These are phyloP conservation scores for Drosophila greeni DNA, from an alignment of 2,888 invertebrate species.

Conservation along the genomic window DNA sequence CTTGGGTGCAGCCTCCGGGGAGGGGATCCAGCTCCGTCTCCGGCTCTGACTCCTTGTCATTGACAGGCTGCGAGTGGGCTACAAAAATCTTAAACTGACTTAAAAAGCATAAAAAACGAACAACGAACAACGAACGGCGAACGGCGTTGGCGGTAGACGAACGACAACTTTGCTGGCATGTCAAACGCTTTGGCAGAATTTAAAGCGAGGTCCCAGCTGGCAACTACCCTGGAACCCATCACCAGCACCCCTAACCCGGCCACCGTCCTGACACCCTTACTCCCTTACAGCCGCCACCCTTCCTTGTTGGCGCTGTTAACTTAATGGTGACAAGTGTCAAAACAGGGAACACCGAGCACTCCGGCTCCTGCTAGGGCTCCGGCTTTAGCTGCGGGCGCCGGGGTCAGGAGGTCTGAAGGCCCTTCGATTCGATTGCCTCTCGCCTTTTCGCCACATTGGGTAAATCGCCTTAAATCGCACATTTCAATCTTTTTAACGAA, in stretches of 20 bases:
- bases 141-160: slow-evolving; percentile 23
- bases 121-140: slow-evolving; percentile 5
- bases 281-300: slow-evolving; percentile 4
- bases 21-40: not conserved
- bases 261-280: slow-evolving; percentile 1
- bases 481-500: slow-evolving; percentile 71
- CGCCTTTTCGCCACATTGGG: slow-evolving; percentile 54
- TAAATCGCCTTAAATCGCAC: slow-evolving; percentile 68
- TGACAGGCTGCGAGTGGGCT: slow-evolving; percentile 56
- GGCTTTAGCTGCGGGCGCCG: not conserved
- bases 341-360: slow-evolving; percentile 47
- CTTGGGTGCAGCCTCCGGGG: slow-evolving; percentile 9
- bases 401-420: slow-evolving; percentile 1
- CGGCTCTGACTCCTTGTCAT: slow-evolving; percentile 40
- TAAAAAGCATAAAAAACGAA: slow-evolving; percentile 63
- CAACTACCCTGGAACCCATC: slow-evolving; percentile 8
- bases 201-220: slow-evolving; percentile 46
- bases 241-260: slow-evolving; percentile 5
- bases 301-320: slow-evolving; percentile 62
- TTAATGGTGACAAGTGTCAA: slow-evolving; percentile 73
- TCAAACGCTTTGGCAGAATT: slow-evolving; percentile 58
- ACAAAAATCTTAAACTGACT: slow-evolving; percentile 69
- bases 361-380: not conserved
- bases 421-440: slow-evolving; percentile 29
- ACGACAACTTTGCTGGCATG: slow-evolving; percentile 47